Conservation (phyloP, 2,113 vertebrate genomes). For the Sander vitreus region DNA sequence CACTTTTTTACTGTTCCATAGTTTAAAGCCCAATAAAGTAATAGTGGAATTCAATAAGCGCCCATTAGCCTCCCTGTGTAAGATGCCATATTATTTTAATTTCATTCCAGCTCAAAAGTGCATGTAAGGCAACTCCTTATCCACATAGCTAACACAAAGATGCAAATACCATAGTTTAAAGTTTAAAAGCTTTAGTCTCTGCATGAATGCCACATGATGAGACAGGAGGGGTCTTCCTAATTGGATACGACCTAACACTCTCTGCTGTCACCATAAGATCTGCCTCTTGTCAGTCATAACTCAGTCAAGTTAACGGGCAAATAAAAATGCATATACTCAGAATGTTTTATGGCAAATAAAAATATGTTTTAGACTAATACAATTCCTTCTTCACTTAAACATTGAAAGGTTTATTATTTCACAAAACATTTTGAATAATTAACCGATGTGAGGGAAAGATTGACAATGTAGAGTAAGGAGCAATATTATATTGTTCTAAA, state of each 20-base stretch:
- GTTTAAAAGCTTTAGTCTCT: neutral
- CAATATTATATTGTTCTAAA: neutral
- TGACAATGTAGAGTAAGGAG: neutral
- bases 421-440: neutral
- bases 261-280: neutral
- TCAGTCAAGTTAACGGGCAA: neutral
- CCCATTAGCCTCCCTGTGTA: neutral
- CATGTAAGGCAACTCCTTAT: neutral
- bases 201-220: neutral
- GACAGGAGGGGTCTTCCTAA: neutral
- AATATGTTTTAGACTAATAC: no score
- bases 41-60: neutral
- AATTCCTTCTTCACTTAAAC: neutral
- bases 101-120: neutral
- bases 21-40: constrained; percentile 33
- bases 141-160: neutral
- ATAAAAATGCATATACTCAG: neutral
- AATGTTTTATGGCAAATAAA: neutral
- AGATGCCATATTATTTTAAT: neutral
- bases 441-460: no score
- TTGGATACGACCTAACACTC: neutral
- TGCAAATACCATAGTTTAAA: neutral
- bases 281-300: neutral
- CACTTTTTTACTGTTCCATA: constrained; percentile 11
- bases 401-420: neutral